Percentiles rank a stretch among this genome's conserved stretches.
phyloP scores from a whole-genome alignment of 1,140 invertebrate species.

The Orussus abietinus region DNA sequence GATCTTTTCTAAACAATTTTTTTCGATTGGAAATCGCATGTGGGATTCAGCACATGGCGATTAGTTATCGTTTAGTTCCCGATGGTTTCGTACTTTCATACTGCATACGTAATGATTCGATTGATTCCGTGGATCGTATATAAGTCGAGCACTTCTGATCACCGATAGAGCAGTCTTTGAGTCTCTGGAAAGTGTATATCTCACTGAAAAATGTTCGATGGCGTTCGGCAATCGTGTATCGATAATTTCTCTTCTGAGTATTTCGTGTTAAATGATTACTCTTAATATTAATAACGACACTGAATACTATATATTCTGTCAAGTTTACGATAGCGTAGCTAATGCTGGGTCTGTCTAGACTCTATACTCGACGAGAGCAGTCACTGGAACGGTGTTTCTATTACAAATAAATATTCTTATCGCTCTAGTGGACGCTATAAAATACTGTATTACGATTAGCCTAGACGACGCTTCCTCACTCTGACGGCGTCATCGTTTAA shows the following conservation, averaged over 20 bases:
- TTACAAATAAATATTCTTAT: slow-evolving; percentile 34
- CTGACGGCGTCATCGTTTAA: slow-evolving; percentile 2
- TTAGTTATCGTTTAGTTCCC: too few relatives aligned
- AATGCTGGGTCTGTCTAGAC: slow-evolving; percentile 18
- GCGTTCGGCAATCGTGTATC: too few relatives aligned
- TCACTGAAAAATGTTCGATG: too few relatives aligned
- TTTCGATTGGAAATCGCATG: too few relatives aligned
- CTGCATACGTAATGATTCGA: background rate
- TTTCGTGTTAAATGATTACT: slow-evolving; percentile 28
- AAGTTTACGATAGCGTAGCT: slow-evolving; percentile 25
- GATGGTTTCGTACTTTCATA: too few relatives aligned
- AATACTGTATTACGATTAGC: slow-evolving; percentile 23
- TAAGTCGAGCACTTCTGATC: slow-evolving; percentile 8
- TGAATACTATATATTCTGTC: slow-evolving; percentile 31
- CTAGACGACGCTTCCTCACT: background rate
- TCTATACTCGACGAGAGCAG: background rate
- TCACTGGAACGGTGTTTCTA: slow-evolving; percentile 20
- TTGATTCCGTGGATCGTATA: slow-evolving; percentile 1
- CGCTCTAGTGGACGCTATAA: slow-evolving; percentile 28
- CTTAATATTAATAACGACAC: slow-evolving; percentile 26
- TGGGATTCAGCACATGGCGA: too few relatives aligned
- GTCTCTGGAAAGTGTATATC: slow-evolving; percentile 13
- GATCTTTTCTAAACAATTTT: too few relatives aligned
- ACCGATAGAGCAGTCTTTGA: slow-evolving; percentile 22
- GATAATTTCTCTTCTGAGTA: too few relatives aligned